Evolutionary conservation across 1,140 invertebrate genomes (phyloP).

Genomic region (Episyrphus balteatus): DNA sequence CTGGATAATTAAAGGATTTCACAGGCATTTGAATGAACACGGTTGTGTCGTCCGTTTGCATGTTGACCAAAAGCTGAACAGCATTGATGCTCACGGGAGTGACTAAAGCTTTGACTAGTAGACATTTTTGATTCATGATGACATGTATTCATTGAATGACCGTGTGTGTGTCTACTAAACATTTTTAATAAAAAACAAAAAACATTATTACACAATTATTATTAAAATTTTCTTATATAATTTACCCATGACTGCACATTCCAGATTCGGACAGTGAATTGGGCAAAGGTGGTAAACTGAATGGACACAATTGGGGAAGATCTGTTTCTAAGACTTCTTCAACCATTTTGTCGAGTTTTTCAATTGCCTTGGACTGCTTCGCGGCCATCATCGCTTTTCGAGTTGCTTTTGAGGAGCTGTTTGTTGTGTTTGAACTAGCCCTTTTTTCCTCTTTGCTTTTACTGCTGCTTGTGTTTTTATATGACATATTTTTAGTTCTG

Average conservation of each 20-base stretch:
- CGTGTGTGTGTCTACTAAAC: constrained; percentile 10
- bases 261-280: constrained; percentile 31
- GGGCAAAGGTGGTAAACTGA: constrained; percentile 10
- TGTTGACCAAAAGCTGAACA: constrained; percentile 27
- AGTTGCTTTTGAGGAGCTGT: constrained; percentile 21
- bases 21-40: constrained; percentile 35
- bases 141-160: constrained; percentile 20
- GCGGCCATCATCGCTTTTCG: constrained; percentile 31
- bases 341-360: constrained; percentile 36
- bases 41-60: constrained; percentile 31
- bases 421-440: constrained; percentile 7
- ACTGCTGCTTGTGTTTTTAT: not conserved
- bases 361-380: constrained; percentile 34
- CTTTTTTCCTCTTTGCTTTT: not conserved
- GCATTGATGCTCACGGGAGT: constrained; percentile 28
- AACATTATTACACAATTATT: no score
- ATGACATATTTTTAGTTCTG: no score
- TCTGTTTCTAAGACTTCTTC: constrained; percentile 33
- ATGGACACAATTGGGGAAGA: constrained; percentile 11
- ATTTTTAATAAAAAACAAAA: not conserved
- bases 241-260: constrained; percentile 32
- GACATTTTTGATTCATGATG: constrained; percentile 26
- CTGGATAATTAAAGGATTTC: constrained; percentile 18
- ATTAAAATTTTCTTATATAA: not conserved
- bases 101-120: constrained; percentile 34